phyloP scores from a whole-genome alignment of 2,888 invertebrate species.

The Drosophila setosimentum region DNA sequence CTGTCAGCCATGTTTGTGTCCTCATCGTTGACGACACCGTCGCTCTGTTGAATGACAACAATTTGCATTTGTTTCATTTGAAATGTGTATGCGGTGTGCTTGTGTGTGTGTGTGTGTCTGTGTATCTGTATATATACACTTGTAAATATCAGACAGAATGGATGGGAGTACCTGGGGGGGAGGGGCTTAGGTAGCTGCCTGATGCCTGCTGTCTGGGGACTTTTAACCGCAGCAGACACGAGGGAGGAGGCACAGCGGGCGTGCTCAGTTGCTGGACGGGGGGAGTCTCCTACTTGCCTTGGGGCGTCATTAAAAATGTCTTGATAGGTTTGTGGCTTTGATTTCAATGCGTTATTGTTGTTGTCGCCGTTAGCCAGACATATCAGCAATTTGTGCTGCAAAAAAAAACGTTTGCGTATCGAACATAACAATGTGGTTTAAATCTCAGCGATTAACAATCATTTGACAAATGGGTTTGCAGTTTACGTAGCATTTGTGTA shows the following conservation, averaged over 20 bases:
- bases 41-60: slow-evolving; percentile 65
- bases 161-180: not conserved
- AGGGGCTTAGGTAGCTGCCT: not conserved
- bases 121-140: slow-evolving; percentile 9
- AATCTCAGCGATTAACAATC: not conserved
- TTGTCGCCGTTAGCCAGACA: slow-evolving; percentile 22
- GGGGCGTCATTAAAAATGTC: slow-evolving; percentile 74
- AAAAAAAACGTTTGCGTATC: slow-evolving; percentile 18
- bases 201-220: slow-evolving; percentile 33
- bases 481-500: not conserved
- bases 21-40: slow-evolving; percentile 13
- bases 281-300: slow-evolving; percentile 6
- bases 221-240: slow-evolving; percentile 44
- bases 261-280: not conserved
- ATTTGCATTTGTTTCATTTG: slow-evolving; percentile 76
- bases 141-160: slow-evolving; percentile 27
- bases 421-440: slow-evolving; percentile 11
- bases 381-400: slow-evolving; percentile 26
- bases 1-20: slow-evolving; percentile 32
- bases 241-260: slow-evolving; percentile 21
- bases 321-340: slow-evolving; percentile 75
- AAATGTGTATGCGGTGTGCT: slow-evolving; percentile 21
- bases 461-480: not conserved
- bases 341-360: slow-evolving; percentile 54
- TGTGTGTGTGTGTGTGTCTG: not conserved